These are phyloP conservation scores for Acanthopagrus latus DNA, from an alignment of 2,797 vertebrate genomes.

Conservation along the genomic window DNA sequence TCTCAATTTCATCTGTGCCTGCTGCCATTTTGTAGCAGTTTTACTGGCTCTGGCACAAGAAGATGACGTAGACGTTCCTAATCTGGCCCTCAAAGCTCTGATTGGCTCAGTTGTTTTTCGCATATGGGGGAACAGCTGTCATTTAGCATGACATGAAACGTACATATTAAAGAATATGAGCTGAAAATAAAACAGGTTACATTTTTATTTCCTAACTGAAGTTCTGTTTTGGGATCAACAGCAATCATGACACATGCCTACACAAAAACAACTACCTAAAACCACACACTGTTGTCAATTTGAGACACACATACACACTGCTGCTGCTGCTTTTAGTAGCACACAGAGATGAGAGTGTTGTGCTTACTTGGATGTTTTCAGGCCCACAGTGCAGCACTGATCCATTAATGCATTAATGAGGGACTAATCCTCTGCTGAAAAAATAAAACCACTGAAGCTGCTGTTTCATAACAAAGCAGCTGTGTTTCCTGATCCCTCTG, in stretches of 20 bases:
- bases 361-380: conserved; percentile 57
- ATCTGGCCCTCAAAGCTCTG: neutral
- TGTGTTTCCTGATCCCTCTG: conserved; percentile 14
- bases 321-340: conserved; percentile 40
- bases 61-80: neutral
- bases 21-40: neutral
- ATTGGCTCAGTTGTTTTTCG: neutral
- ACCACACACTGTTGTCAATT: neutral
- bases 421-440: conserved; percentile 55
- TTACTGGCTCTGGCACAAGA: neutral
- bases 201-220: conserved; percentile 1
- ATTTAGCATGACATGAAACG: neutral
- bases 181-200: neutral
- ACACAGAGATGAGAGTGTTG: conserved; percentile 44
- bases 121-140: neutral
- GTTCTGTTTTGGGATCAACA: neutral
- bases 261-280: neutral
- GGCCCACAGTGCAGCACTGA: conserved; percentile 41
- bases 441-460: conserved; percentile 39
- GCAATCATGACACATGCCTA: neutral
- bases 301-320: neutral
- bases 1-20: neutral
- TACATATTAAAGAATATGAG: too few species aligned
- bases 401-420: conserved; percentile 73
- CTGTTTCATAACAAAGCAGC: conserved; percentile 65